These are phyloP conservation scores for Cyprinodon brontotheroides DNA, from an alignment of 2,113 vertebrate species.

Conservation along the genomic window DNA sequence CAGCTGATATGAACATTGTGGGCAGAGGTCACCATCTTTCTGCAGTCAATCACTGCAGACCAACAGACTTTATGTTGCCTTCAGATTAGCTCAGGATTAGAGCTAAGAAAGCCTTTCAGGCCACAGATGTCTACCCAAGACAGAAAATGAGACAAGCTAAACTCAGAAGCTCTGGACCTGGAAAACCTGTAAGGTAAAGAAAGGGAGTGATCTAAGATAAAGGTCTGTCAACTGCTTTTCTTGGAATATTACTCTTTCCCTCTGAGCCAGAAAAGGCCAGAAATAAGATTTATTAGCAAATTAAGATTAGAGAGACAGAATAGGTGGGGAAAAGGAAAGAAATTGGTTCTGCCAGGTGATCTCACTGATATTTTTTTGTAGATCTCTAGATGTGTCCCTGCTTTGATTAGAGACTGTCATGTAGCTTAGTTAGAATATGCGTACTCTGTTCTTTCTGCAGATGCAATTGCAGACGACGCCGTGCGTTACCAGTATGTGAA, in stretches of 20 bases:
- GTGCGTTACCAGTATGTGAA: slow-evolving; percentile 94
- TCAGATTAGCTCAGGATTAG: too few species aligned
- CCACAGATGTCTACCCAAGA: too few species aligned
- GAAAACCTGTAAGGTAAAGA: not conserved
- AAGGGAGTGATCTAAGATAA: too few species aligned
- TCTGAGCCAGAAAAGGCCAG: too few species aligned
- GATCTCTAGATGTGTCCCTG: too few species aligned
- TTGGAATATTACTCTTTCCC: not conserved
- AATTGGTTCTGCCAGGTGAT: not conserved
- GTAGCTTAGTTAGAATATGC: not conserved
- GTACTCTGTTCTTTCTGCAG: slow-evolving; percentile 42
- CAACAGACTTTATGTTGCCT: too few species aligned
- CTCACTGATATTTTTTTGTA: too few species aligned
- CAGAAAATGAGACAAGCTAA: not conserved
- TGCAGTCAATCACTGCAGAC: too few species aligned
- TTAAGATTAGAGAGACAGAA: not conserved
- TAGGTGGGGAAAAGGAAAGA: not conserved
- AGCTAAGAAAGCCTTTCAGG: too few species aligned
- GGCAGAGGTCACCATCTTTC: too few species aligned
- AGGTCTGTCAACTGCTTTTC: too few species aligned
- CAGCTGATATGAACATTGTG: too few species aligned
- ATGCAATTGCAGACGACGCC: slow-evolving; percentile 88
- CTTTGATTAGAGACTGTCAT: not conserved
- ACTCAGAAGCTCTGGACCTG: not conserved
- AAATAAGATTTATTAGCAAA: not conserved